phyloP scores from a whole-genome alignment of 1,140 invertebrate species.

The Aphis craccivora region DNA sequence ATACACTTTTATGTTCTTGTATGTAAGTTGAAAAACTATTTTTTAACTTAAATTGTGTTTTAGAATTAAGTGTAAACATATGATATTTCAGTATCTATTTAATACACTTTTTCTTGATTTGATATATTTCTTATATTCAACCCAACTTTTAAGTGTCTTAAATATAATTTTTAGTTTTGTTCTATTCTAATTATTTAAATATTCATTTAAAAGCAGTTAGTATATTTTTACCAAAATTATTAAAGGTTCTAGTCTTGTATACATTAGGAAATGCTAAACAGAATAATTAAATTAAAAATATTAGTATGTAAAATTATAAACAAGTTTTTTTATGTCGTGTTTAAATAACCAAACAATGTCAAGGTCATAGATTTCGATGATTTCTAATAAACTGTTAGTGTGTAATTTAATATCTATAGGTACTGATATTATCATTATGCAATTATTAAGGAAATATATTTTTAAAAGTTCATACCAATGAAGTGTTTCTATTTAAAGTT shows the following conservation, averaged over 20 bases:
- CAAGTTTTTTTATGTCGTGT: background rate
- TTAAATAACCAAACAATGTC: background rate
- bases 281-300: constrained; percentile 3
- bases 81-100: background rate
- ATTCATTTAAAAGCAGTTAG: background rate
- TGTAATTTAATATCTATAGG: background rate
- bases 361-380: constrained; percentile 19
- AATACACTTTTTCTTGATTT: background rate
- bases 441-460: background rate
- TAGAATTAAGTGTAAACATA: background rate
- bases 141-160: background rate
- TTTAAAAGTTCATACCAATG: background rate
- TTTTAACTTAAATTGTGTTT: background rate
- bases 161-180: background rate
- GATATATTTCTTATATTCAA: background rate
- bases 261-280: constrained; percentile 7
- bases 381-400: background rate
- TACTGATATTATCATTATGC: background rate
- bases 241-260: background rate
- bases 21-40: background rate
- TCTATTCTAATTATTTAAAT: background rate
- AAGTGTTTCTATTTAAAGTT: background rate
- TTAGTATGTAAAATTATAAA: background rate
- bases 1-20: background rate
- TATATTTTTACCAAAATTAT: background rate